Conservation (phyloP, 2,113 vertebrate genomes). For the Sander lucioperca region DNA sequence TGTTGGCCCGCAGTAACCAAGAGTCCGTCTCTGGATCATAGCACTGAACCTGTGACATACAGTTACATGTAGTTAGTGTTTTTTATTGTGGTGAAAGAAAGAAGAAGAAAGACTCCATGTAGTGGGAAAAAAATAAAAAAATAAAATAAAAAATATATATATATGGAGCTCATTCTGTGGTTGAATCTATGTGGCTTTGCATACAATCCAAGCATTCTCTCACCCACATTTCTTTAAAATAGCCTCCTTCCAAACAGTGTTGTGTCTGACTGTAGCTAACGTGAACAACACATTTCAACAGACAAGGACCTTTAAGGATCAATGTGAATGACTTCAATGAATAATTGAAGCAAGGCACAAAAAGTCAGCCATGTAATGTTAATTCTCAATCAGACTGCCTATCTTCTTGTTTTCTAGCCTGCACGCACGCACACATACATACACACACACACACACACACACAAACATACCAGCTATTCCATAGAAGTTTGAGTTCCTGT, state of each 20-base stretch:
- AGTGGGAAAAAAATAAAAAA: not conserved
- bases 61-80: slow-evolving; percentile 1
- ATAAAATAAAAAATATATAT: not conserved
- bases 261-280: not conserved
- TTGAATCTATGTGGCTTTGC: slow-evolving; percentile 19
- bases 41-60: slow-evolving; percentile 92
- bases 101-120: not conserved
- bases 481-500: not conserved
- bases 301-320: not conserved
- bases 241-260: not conserved
- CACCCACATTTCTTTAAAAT: slow-evolving; percentile 42
- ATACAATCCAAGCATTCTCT: slow-evolving; percentile 43
- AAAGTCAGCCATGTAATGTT: not conserved
- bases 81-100: slow-evolving; percentile 3
- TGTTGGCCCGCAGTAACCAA: slow-evolving; percentile 95
- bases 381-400: slow-evolving; percentile 5
- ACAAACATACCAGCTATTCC: no score
- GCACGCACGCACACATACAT: no score
- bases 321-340: slow-evolving; percentile 16
- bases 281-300: slow-evolving; percentile 14
- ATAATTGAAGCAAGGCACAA: not conserved
- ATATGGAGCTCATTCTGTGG: slow-evolving; percentile 1
- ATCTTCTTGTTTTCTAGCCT: not conserved
- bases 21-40: slow-evolving; percentile 93
- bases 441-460: no score